These are phyloP conservation scores for Bovichtus variegatus DNA, from an alignment of 2,797 vertebrate genomes.

Conservation along the genomic window DNA sequence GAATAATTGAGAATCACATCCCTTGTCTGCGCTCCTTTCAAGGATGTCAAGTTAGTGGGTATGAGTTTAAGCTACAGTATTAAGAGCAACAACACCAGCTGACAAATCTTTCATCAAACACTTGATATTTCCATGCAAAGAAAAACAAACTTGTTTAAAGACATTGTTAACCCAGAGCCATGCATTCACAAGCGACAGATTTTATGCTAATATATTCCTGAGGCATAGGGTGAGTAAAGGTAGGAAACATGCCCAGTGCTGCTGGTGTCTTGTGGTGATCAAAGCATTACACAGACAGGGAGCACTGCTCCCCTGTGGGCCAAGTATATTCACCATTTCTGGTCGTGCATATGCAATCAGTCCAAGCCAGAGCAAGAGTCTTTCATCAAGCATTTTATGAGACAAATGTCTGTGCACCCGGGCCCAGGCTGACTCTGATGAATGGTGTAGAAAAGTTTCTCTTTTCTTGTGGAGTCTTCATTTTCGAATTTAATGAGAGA, in stretches of 20 bases:
- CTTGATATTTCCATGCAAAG: slow-evolving; percentile 32
- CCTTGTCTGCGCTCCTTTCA: slow-evolving; percentile 19
- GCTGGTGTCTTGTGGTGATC: slow-evolving; percentile 75
- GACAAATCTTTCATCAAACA: slow-evolving; percentile 53
- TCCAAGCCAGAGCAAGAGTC: slow-evolving; percentile 48
- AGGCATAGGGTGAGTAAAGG: slow-evolving; percentile 65
- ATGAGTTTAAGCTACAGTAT: slow-evolving; percentile 29
- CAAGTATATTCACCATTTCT: slow-evolving; percentile 69
- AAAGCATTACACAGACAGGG: slow-evolving; percentile 70
- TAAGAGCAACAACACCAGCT: slow-evolving; percentile 26
- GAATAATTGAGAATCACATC: slow-evolving; percentile 31
- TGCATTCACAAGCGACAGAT: slow-evolving; percentile 55
- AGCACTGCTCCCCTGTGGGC: slow-evolving; percentile 66
- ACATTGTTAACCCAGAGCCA: slow-evolving; percentile 56
- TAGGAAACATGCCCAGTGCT: slow-evolving; percentile 61
- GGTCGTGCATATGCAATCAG: slow-evolving; percentile 71
- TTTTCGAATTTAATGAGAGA: slow-evolving; percentile 19
- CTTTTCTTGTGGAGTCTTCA: slow-evolving; percentile 27
- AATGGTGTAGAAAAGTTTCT: slow-evolving; percentile 31
- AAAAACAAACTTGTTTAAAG: slow-evolving; percentile 56
- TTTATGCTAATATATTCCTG: slow-evolving; percentile 70
- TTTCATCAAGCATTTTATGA: slow-evolving; percentile 69
- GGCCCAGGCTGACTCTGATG: slow-evolving; percentile 35
- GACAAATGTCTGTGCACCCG: slow-evolving; percentile 55
- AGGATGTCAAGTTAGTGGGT: slow-evolving; percentile 27